phyloP scores from a whole-genome alignment of 2,797 vertebrate species.

The Eulemur rubriventer region DNA sequence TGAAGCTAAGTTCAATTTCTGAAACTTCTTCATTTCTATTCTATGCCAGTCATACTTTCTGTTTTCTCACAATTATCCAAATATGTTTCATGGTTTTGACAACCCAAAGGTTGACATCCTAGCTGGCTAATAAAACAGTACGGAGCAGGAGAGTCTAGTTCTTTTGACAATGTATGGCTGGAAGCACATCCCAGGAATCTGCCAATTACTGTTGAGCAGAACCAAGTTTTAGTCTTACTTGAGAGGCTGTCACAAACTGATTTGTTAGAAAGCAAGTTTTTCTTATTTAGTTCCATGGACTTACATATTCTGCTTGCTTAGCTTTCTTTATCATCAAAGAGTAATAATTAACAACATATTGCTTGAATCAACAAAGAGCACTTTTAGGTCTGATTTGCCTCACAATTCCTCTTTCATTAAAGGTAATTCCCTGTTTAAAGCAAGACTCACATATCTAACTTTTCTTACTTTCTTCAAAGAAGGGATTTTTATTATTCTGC shows the following conservation, averaged over 20 bases:
- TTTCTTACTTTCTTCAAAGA: background rate
- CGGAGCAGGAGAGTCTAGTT: background rate
- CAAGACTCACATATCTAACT: background rate
- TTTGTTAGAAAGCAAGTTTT: background rate
- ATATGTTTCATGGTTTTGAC: background rate
- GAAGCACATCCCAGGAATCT: background rate
- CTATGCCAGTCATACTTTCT: background rate
- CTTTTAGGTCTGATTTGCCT: background rate
- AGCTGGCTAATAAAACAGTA: background rate
- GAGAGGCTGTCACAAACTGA: background rate
- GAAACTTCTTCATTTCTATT: background rate
- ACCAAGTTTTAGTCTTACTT: background rate
- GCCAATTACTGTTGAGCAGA: background rate
- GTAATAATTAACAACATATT: background rate
- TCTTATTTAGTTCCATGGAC: background rate
- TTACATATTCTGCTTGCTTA: background rate
- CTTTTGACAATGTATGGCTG: background rate
- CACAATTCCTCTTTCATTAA: background rate
- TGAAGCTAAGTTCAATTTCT: background rate
- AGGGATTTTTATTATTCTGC: background rate
- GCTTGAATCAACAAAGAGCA: background rate
- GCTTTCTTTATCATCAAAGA: constrained; percentile 11
- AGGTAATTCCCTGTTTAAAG: constrained; percentile 17
- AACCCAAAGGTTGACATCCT: background rate
- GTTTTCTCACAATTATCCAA: background rate